phyloP scores from a whole-genome alignment of 1,140 invertebrate species.

The Drosophila pseudoananassae region DNA sequence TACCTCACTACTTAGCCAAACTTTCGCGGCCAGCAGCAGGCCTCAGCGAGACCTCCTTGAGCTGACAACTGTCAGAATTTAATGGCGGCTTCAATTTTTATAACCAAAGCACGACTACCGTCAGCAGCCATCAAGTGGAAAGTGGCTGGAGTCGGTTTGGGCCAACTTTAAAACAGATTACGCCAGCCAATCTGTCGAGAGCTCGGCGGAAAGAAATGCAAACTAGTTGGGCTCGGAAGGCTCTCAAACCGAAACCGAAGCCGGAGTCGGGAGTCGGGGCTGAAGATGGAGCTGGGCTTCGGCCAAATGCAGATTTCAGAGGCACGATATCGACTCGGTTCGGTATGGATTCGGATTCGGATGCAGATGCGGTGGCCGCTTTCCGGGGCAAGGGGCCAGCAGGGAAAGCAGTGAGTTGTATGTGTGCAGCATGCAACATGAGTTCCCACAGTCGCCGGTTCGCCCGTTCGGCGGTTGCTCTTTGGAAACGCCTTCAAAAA shows the following conservation, averaged over 20 bases:
- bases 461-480: constrained; percentile 66
- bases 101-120: constrained; percentile 81
- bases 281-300: constrained; percentile 16
- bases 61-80: constrained; percentile 82
- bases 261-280: not conserved
- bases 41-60: constrained; percentile 12
- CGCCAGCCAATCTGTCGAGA: constrained; percentile 66
- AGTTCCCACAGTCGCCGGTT: constrained; percentile 79
- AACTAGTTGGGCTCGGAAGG: constrained; percentile 51
- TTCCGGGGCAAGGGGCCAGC: not conserved
- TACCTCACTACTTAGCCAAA: constrained; percentile 52
- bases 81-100: constrained; percentile 83
- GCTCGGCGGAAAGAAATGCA: constrained; percentile 67
- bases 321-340: constrained; percentile 63
- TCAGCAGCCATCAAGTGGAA: constrained; percentile 65
- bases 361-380: not conserved
- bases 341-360: constrained; percentile 5
- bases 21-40: constrained; percentile 3
- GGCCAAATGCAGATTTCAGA: constrained; percentile 73
- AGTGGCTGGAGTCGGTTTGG: constrained; percentile 17
- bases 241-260: not conserved
- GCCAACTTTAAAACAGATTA: constrained; percentile 63
- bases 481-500: constrained; percentile 79
- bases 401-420: constrained; percentile 39
- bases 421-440: constrained; percentile 78